Evolutionary conservation across 1,140 invertebrate species (phyloP).

Genomic region (Condylostylus longicornis): DNA sequence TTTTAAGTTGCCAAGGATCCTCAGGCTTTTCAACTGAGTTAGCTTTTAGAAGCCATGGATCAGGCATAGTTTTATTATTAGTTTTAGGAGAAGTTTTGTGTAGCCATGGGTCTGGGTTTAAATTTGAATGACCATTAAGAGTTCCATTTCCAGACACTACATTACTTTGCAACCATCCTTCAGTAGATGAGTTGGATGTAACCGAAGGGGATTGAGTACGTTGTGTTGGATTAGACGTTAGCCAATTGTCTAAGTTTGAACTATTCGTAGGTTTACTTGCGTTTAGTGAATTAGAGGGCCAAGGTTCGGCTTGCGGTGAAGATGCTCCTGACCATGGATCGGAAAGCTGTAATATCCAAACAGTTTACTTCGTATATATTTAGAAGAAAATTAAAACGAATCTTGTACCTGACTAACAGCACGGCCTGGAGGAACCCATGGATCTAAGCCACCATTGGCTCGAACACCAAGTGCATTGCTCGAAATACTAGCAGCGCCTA

Average conservation of each 20-base stretch:
- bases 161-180: conserved; percentile 30
- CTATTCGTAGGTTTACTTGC: conserved; percentile 13
- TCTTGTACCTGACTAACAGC: conserved; percentile 20
- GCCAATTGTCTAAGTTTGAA: too few relatives aligned
- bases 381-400: not conserved
- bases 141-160: conserved; percentile 3
- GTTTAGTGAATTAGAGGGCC: conserved; percentile 41
- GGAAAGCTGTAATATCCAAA: conserved; percentile 25
- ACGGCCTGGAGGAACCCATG: conserved; percentile 52
- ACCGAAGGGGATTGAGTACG: conserved; percentile 29
- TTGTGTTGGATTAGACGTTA: too few relatives aligned
- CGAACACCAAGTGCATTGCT: conserved; percentile 18
- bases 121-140: conserved; percentile 6
- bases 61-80: conserved; percentile 27
- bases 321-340: conserved; percentile 41
- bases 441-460: conserved; percentile 38
- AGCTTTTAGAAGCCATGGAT: conserved; percentile 41
- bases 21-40: conserved; percentile 11
- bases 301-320: conserved; percentile 38
- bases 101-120: conserved; percentile 18
- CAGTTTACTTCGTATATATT: not conserved
- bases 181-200: conserved; percentile 27
- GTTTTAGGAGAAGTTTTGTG: conserved; percentile 16
- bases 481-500: conserved; percentile 41
- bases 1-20: conserved; percentile 27